Percentiles rank a stretch among this genome's conserved stretches.
phyloP scores from a whole-genome alignment of 2,888 invertebrate genomes.

The Bombylius major region DNA sequence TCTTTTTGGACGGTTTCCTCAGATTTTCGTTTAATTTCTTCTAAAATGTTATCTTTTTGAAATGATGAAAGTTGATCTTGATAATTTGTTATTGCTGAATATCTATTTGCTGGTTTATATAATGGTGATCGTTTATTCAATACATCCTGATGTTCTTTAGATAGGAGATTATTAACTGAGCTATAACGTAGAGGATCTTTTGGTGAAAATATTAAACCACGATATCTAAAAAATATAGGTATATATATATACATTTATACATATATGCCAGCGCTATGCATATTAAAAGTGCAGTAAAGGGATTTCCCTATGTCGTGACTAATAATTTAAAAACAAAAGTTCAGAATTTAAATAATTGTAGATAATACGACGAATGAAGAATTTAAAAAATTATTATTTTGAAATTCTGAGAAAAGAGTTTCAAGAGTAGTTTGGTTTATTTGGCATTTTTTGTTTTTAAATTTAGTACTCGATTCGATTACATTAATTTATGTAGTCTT shows the following conservation, averaged over 20 bases:
- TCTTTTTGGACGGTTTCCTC: conserved; percentile 24
- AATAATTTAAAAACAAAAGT: no score
- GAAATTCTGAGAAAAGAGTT: no score
- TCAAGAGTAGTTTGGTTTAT: no score
- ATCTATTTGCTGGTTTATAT: conserved; percentile 9
- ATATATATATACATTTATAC: neutral
- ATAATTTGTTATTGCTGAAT: conserved; percentile 18
- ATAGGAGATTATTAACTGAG: conserved; percentile 32
- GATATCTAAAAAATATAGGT: conserved; percentile 22
- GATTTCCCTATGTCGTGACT: no score
- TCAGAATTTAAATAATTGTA: no score
- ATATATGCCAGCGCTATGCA: no score
- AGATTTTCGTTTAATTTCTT: conserved; percentile 21
- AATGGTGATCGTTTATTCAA: conserved; percentile 11
- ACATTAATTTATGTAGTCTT: no score
- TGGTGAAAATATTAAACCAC: conserved; percentile 30
- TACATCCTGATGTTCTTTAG: conserved; percentile 30
- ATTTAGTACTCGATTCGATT: no score
- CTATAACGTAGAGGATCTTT: conserved; percentile 32
- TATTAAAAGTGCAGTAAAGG: no score
- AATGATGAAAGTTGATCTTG: conserved; percentile 17
- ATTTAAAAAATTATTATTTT: no score
- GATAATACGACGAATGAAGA: no score
- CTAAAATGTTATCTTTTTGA: conserved; percentile 18
- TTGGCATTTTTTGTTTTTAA: no score